These are phyloP conservation scores for Drosophila sucinea DNA, from an alignment of 1,140 invertebrate genomes.

Conservation along the genomic window DNA sequence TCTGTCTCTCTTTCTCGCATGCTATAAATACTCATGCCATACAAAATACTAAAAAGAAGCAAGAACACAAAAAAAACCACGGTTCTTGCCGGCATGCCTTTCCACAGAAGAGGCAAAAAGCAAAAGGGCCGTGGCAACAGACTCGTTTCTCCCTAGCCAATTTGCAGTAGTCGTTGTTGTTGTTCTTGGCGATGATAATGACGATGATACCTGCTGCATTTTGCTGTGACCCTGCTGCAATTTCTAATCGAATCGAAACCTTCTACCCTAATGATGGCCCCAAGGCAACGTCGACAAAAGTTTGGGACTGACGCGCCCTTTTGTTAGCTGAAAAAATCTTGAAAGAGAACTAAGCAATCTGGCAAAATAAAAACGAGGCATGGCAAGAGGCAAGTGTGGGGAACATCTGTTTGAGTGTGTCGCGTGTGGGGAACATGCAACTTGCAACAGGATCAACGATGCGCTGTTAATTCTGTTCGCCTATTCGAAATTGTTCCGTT, in stretches of 20 bases:
- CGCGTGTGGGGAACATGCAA: constrained; percentile 51
- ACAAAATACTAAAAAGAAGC: background rate
- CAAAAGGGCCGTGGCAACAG: constrained; percentile 13
- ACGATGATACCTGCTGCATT: constrained; percentile 54
- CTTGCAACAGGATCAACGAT: constrained; percentile 44
- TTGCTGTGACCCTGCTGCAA: constrained; percentile 76
- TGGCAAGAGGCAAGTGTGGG: constrained; percentile 9
- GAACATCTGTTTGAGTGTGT: background rate
- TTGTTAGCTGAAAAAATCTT: constrained; percentile 78
- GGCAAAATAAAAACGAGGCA: background rate
- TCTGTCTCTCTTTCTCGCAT: background rate
- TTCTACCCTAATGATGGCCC: constrained; percentile 76
- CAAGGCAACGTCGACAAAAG: constrained; percentile 31
- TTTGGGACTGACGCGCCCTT: constrained; percentile 45
- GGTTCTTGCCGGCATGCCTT: constrained; percentile 6
- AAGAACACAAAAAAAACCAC: background rate
- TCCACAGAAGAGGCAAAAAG: constrained; percentile 4
- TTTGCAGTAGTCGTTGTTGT: constrained; percentile 14
- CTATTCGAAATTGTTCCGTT: constrained; percentile 71
- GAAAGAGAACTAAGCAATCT: constrained; percentile 40
- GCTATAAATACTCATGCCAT: background rate
- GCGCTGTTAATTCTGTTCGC: constrained; percentile 46
- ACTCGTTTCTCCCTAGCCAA: constrained; percentile 16
- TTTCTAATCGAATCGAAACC: constrained; percentile 83
- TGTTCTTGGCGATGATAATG: constrained; percentile 8